phyloP scores from a whole-genome alignment of 1,140 invertebrate genomes.

The Diploscapter pachys region DNA sequence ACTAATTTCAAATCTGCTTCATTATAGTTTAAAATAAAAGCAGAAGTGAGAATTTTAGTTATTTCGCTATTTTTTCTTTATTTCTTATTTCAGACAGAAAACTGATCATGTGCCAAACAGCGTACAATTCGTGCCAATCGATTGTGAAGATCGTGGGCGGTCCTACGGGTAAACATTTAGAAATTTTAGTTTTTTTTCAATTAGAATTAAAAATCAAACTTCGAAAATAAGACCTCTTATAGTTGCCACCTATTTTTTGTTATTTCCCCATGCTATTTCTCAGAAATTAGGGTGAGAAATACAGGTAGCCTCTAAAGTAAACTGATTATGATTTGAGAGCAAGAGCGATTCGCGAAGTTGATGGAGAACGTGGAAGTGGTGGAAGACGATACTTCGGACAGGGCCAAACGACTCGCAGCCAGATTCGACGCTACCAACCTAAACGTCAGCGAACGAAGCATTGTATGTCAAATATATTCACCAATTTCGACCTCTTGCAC shows the following conservation, averaged over 20 bases:
- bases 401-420: not conserved
- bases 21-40: no score
- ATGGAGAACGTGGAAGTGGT: constrained; percentile 3
- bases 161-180: not conserved
- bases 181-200: no score
- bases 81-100: constrained; percentile 2
- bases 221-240: no score
- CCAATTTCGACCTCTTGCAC: not conserved
- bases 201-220: no score
- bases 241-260: no score
- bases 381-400: not conserved
- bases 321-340: not conserved
- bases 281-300: no score
- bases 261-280: no score
- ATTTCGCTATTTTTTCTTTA: not conserved
- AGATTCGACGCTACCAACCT: not conserved
- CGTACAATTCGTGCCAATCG: not conserved
- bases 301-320: no score
- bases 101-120: not conserved
- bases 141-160: constrained; percentile 8
- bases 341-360: constrained; percentile 2
- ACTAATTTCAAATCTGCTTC: not conserved
- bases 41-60: no score
- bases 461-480: not conserved
- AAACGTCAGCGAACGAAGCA: constrained; percentile 1